Evolutionary conservation across 2,113 vertebrate species (phyloP), one percentile per base, ranked within the genome.

Genomic region (Apus apus): DNA sequence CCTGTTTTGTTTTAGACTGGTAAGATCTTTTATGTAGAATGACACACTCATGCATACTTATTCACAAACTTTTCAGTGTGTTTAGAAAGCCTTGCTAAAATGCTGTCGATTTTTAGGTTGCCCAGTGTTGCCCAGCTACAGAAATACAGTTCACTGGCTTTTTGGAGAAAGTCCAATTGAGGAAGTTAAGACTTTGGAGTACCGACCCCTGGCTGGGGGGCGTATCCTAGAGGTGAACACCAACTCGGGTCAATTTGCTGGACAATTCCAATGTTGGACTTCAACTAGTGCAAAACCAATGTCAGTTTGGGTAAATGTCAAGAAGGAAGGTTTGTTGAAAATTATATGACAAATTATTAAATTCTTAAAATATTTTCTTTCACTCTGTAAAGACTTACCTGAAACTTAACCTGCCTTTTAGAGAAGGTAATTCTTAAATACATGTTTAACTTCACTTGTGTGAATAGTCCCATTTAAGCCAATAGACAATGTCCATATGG

Each of bases 221-320:
- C 98, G 98, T 6, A 97, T 98, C 87, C 97, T 99, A 45, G 98
- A 99, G 97, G 98, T 99, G 95, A 98, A 97, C 95, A 97, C 98
- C 10, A 95, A 65, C 67, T 97, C 97, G 26, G 97, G 78, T 71
- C 96, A 79, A 74, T 98, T 98, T 89, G 96, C 96, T 34, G 98
- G 98, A 89, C 97, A 81, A 14, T 98, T 98, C 88, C 96, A 82
- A 51, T 99, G 98, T 48, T 97, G 97, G 95, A 98, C 98, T 22
- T 90, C 96, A 82, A 64, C 96, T 65, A 96, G 80, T 90, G 91
- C 95, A 83, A 98, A 97, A 84, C 88, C 66, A 20, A 91, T 98
- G 88, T 98, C 97, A 21, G 98, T 98, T 82, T 98, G 98, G 98
- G 97, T 98, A 93, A 94, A 97, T 73, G 91, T 98, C 85, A 97